Base-by-base conservation (phyloP, 2,113 vertebrate genomes). In the Corapipo altera region DNA sequence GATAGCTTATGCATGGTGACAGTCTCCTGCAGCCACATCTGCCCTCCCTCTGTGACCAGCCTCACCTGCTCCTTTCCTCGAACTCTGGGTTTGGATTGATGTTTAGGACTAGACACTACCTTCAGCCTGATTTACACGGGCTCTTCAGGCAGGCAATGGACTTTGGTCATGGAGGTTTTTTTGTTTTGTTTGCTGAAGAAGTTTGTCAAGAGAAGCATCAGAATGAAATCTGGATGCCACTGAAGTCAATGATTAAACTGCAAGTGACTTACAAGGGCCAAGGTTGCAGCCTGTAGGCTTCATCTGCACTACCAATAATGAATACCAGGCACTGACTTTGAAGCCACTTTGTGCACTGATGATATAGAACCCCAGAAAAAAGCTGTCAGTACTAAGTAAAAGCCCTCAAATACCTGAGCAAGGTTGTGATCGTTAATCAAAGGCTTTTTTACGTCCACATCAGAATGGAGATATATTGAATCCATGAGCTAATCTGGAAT, bases 401-500 rank as follows among this genome's bases (percentile, higher is more conserved):
- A 94, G 37, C 27, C 70, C 37, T 85, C 28, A 87, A 83, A 94
- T 92, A 96, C 66, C 91, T 92, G 70, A 62, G 70, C 57, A 85
- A 96, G 58, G 37, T 58, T 93, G 71, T 43, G 54, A 72, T 92
- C 77, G 73, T 96, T 92, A 93, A 92, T 95, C 92, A 94, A 87
- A 89, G 23, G 32, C 30, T 69, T 92, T 94, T 90, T 87, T 79
- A 85, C 0, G 8, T 92, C 46, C 28, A 26, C 15, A 5, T 85
- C 61, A 79, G 58, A 89, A 89, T 59, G 52, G 58, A 91, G 37
- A 86, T 87, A 87, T 91, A 95, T 81, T 76, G 70, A 92, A 84
- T 81, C 70, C 65, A 87, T 95, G 91, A 93, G 80, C 44, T 94
- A 96, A 93, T 95, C 73, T 91, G 70, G 74, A 76, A 94, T 81